Percentiles rank a stretch among this genome's conserved stretches.
Conservation (phyloP, 1,140 invertebrate genomes). For the Pachyrhynchus sulphureomaculatus region DNA sequence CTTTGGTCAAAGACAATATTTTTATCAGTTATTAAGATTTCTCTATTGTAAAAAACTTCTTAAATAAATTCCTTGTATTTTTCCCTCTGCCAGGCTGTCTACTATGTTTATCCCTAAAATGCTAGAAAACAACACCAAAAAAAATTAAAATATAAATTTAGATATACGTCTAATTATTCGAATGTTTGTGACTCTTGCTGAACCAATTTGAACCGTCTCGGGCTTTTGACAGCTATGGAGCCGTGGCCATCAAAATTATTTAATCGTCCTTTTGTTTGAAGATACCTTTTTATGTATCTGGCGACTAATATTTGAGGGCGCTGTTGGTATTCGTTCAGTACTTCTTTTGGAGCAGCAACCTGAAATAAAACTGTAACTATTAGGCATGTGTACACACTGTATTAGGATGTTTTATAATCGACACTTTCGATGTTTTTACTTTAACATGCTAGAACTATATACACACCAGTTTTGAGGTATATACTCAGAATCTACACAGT, state of each 20-base stretch:
- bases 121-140: not conserved
- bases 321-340: slow-evolving; percentile 89
- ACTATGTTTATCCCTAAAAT: not conserved
- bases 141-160: not conserved
- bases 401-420: not conserved
- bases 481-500: no score
- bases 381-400: not conserved
- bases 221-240: slow-evolving; percentile 77
- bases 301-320: slow-evolving; percentile 87
- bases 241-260: slow-evolving; percentile 72
- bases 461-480: no score
- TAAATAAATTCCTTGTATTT: no score
- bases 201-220: slow-evolving; percentile 81
- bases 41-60: no score
- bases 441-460: no score
- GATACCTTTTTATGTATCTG: slow-evolving; percentile 82
- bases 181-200: slow-evolving; percentile 88
- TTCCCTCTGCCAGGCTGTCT: not conserved
- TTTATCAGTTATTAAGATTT: no score
- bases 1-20: no score
- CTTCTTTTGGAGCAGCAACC: slow-evolving; percentile 85
- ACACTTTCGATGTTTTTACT: no score
- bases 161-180: no score
- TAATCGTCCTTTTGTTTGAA: slow-evolving; percentile 71
- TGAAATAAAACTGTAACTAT: slow-evolving; percentile 46